Evolutionary conservation across 2,888 invertebrate species (phyloP), one percentile per base, ranked within the genome.

Genomic region (Campoletis raptor): DNA sequence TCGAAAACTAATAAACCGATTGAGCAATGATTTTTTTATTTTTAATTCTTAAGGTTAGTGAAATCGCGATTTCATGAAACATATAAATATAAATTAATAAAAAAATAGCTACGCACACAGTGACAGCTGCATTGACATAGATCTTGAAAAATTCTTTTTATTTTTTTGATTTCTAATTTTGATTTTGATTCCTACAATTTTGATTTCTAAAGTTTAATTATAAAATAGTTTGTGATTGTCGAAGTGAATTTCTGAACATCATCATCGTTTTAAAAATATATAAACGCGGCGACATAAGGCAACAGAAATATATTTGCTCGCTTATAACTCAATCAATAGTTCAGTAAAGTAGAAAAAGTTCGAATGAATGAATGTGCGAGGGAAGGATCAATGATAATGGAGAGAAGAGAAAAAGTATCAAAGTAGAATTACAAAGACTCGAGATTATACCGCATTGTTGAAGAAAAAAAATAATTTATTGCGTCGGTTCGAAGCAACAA

Each of bases 401-500:
- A 54, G 72, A 66, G 24, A 37, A 40, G 30, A 45, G 18, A 24
- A 42, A 3, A 64, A 52, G 73, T 66, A 81, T 61, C 2, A n/a
- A 69, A 40, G 52, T n/a, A 66, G 79, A 72, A 76, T 48, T 24
- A 42, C 12, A 52, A 72, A 79, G 54, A 37, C 70, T 36, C 21
- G 57, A 73, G 42, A 73, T 72, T 69, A 52, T 81, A 76, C 80
- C 9, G 69, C 30, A n/a, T 52, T 42, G 69, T 24, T 36, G 70
- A 66, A 45, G 72, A 37, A 79, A 80, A 80, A 81, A 73, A 74
- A 86, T 69, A 81, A 86, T 83, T 86, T 83, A 86, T 78, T 81
- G 77, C 73, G 52, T 81, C 61, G 61, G 30, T 73, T 21, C 15
- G 45, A 61, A 57, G 24, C 48, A 18, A 30, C 18, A 21, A 8